Base-by-base conservation (phyloP, 2,888 invertebrate species). In the Apocheima hispidaria region DNA sequence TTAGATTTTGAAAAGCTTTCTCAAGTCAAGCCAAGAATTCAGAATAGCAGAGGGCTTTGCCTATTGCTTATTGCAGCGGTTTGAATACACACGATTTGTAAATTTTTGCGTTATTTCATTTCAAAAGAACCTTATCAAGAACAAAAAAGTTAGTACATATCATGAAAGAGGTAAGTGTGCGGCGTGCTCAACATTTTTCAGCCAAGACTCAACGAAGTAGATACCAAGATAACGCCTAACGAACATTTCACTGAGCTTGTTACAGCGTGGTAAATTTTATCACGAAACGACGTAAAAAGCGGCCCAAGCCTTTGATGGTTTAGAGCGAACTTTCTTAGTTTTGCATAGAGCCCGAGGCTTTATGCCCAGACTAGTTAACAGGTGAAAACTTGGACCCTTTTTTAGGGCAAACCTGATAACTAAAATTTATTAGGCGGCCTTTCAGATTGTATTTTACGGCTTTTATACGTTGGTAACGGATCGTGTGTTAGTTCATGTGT, bases 221-320 rank as follows among this genome's bases (percentile, higher is more conserved):
- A 69, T 48, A 54, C 52, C 48, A 52, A 70, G 70, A 68, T 66
- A 68, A 67, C 60, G 33, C 48, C 61, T 66, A 66, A 68, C 63
- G 63, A 70, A 70, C 62, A 65, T 65, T 68, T 70, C 52, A 55
- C 63, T 35, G 57, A 59, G 62, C 60, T 66, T 68, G 65, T 66
- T 67, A 70, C 62, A 60, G 52, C 59, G 56, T 56, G 33, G 61
- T 56, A 63, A 60, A 82, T 80, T 83, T 81, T 79, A 81, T 79
- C 58, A 54, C 46, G 43, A 64, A 63, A 66, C 54, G 60, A 49
- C 65, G 40, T 43, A 50, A 58, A 66, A 60, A 60, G 41, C 48
- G 51, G 57, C 63, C 64, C 60, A 50, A 36, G 54, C 49, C 60
- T 66, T 67, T 67, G 66, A 66, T 65, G 60, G 64, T 61, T 59